Evolutionary conservation across 1,140 invertebrate genomes (phyloP).

Genomic region (Calephelis virginiensis): DNA sequence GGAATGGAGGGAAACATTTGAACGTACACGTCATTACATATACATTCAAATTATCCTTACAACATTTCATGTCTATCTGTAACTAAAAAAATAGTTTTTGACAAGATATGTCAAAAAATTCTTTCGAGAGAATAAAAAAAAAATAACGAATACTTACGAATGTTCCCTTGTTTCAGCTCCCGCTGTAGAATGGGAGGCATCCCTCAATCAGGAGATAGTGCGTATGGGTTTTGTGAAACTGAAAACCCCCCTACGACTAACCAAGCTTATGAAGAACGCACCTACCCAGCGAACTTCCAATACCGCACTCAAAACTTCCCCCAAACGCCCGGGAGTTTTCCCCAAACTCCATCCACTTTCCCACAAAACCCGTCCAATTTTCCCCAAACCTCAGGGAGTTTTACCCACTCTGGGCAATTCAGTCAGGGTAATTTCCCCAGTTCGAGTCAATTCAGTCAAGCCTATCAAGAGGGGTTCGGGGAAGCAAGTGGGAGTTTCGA

Average conservation of each 20-base stretch:
- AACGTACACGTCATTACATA: no score
- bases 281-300: conserved; percentile 43
- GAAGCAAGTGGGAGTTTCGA: conserved; percentile 61
- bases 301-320: conserved; percentile 36
- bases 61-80: no score
- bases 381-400: conserved; percentile 30
- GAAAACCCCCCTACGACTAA: conserved; percentile 40
- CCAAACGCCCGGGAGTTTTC: conserved; percentile 29
- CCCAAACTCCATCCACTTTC: conserved; percentile 33
- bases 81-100: no score
- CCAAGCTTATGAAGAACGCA: conserved; percentile 46
- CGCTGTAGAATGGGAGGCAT: conserved; percentile 63
- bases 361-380: conserved; percentile 29
- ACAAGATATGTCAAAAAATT: no score
- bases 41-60: no score
- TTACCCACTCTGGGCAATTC: conserved; percentile 39
- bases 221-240: conserved; percentile 72
- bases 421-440: conserved; percentile 30
- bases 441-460: conserved; percentile 33
- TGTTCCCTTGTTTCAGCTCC: conserved; percentile 41
- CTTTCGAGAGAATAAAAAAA: no score
- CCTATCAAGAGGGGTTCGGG: conserved; percentile 48
- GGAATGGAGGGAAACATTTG: no score
- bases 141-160: neutral
- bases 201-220: conserved; percentile 71